phyloP scores from a whole-genome alignment of 2,797 vertebrate species.

The Sebastes minor region DNA sequence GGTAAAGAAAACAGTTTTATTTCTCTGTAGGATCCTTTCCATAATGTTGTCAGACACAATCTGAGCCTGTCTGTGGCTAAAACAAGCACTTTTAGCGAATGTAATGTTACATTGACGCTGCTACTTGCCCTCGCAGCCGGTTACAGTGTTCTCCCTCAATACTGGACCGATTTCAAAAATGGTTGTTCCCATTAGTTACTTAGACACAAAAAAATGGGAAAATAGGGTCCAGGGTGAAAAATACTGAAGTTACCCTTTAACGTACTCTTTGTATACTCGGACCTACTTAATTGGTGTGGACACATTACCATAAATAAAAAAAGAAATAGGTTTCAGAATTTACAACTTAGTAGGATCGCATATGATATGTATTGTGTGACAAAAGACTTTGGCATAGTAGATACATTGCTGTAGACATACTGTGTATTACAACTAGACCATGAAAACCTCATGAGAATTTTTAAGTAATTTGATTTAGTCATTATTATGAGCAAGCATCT shows the following conservation, averaged over 20 bases:
- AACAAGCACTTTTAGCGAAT: rapidly evolving
- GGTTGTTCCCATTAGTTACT: rapidly evolving
- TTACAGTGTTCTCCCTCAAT: background rate
- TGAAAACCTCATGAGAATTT: background rate
- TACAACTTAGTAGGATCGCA: background rate
- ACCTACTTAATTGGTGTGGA: background rate
- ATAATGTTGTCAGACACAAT: background rate
- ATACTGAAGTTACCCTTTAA: background rate
- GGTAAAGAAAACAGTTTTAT: background rate
- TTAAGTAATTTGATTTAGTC: background rate
- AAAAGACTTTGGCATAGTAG: background rate
- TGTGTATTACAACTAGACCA: background rate
- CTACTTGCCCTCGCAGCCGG: background rate
- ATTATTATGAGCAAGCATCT: background rate
- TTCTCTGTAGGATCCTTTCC: background rate
- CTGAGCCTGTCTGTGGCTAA: background rate
- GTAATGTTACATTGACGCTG: background rate
- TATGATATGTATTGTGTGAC: background rate
- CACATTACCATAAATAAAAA: background rate
- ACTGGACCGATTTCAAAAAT: background rate
- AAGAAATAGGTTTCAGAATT: background rate
- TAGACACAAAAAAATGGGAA: background rate
- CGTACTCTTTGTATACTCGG: background rate
- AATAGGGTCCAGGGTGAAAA: background rate
- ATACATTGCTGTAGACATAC: background rate